Percentiles rank a stretch among this genome's conserved stretches.
Conservation (phyloP, 2,888 invertebrate genomes). For the Mythimna lalbum region DNA sequence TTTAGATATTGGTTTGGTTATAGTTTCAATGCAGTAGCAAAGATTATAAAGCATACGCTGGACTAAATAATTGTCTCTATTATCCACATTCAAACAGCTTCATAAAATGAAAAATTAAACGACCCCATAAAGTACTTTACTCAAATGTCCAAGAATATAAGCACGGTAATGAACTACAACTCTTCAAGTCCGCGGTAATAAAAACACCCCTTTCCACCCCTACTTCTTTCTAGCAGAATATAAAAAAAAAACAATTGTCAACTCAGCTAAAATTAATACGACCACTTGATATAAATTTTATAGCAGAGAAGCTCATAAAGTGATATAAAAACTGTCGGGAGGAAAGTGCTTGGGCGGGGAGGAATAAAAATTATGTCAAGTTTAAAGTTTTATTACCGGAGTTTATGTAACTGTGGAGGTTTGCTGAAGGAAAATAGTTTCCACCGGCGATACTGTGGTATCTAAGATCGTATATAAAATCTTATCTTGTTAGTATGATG, state of each 20-base stretch:
- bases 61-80: too few species aligned
- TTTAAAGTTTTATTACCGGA: slow-evolving; percentile 20
- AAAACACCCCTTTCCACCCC: slow-evolving; percentile 21
- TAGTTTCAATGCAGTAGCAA: too few species aligned
- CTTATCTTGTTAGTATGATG: too few species aligned
- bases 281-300: slow-evolving; percentile 47
- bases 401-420: background rate
- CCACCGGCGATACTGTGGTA: too few species aligned
- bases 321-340: slow-evolving; percentile 40
- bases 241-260: slow-evolving; percentile 44
- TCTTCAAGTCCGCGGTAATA: slow-evolving; percentile 27
- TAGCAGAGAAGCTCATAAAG: slow-evolving; percentile 10
- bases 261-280: slow-evolving; percentile 46
- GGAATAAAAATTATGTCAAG: slow-evolving; percentile 24
- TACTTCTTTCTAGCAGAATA: background rate
- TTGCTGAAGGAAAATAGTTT: background rate
- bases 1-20: too few species aligned
- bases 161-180: slow-evolving; percentile 14
- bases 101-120: background rate
- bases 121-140: background rate
- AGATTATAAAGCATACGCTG: too few species aligned
- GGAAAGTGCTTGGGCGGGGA: slow-evolving; percentile 29
- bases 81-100: too few species aligned
- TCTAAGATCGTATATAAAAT: too few species aligned
- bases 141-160: slow-evolving; percentile 19